Base-by-base conservation (phyloP, 2,888 invertebrate genomes). In the Pheosia gnoma region DNA sequence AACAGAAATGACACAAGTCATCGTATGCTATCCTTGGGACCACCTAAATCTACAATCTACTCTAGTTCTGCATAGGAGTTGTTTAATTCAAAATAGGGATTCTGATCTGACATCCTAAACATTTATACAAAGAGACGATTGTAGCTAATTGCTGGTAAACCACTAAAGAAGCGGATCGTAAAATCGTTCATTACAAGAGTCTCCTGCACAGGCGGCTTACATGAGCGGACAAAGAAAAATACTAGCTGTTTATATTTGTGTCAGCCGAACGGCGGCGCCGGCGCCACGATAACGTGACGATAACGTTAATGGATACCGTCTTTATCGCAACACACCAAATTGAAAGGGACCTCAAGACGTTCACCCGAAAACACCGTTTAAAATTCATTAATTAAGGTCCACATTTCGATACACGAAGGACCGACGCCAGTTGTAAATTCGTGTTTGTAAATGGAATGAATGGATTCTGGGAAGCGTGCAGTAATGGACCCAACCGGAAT, bases 231-330 rank as follows among this genome's bases (percentile, higher is more conserved):
- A 80, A 83, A 83, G 83, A 83, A 82, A 82, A 84, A 82, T 81
- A 83, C 77, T 81, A 81, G 80, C 82, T 82, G 83, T 85, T 78
- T 80, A 84, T 86, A 87, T 86, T 82, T 77, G 75, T 83, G 81
- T 78, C 80, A 78, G 75, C 73, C 76, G 71, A 75, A 80, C 87
- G 89, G 80, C 87, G 89, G 90, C 91, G 91, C 91, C 91, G 91
- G 91, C 91, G 91, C 90, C 83, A 74, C 86, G 90, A 90, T 90
- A 89, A 86, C 87, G 83, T 74, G 70, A 80, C 85, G 91, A 91
- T 93, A 93, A 89, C 87, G 82, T 84, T 93, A 93, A 93, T 93
- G 92, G 92, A 91, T 78, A 83, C 87, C 83, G 79, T 79, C 83
- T 82, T 88, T 91, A 91, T 91, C 91, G 83, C 80, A 67, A 73